phyloP scores from a whole-genome alignment of 64 coral and sea anemone genomes.

The Platygyra sinensis region DNA sequence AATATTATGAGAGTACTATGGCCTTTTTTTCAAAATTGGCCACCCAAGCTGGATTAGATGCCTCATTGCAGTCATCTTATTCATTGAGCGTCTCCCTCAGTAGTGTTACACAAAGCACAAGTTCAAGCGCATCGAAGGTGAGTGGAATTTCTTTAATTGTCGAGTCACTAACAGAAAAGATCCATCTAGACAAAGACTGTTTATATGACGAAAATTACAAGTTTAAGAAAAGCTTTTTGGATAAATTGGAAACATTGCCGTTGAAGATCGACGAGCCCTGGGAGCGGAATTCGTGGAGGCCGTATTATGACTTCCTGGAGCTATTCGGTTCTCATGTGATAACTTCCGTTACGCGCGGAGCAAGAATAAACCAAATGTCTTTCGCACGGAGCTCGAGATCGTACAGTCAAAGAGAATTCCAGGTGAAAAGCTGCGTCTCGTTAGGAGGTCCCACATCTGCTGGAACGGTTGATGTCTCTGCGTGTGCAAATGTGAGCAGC shows the following conservation, averaged over 20 bases:
- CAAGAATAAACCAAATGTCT: too few species aligned
- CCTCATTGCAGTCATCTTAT: slow-evolving; percentile 3
- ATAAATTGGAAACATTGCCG: slow-evolving; percentile 28
- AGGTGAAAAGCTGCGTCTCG: slow-evolving; percentile 21
- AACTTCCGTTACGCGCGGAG: too few species aligned
- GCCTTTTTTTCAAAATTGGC: slow-evolving; percentile 20
- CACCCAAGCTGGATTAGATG: slow-evolving; percentile 11
- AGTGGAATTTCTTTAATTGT: slow-evolving; percentile 49
- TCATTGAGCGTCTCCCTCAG: slow-evolving; percentile 17
- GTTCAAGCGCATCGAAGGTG: slow-evolving; percentile 19
- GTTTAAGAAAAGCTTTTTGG: slow-evolving; percentile 15
- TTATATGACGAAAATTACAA: neutral
- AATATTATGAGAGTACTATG: slow-evolving; percentile 28
- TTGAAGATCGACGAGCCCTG: slow-evolving; percentile 39
- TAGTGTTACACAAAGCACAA: neutral
- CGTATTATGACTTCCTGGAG: slow-evolving; percentile 48
- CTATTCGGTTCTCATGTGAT: slow-evolving; percentile 66
- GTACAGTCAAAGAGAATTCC: slow-evolving; percentile 49
- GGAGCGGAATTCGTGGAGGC: slow-evolving; percentile 35
- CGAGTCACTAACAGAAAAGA: neutral
- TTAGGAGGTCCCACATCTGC: slow-evolving; percentile 2
- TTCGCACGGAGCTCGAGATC: slow-evolving; percentile 15
- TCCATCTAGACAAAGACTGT: slow-evolving; percentile 18
- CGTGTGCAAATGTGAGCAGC: slow-evolving; percentile 21
- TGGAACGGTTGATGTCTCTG: neutral